A percentile compares a stretch with the other conserved stretches of the same genome.
Evolutionary conservation across 2,888 invertebrate genomes (phyloP).

Genomic region (Nasonovia ribisnigri): DNA sequence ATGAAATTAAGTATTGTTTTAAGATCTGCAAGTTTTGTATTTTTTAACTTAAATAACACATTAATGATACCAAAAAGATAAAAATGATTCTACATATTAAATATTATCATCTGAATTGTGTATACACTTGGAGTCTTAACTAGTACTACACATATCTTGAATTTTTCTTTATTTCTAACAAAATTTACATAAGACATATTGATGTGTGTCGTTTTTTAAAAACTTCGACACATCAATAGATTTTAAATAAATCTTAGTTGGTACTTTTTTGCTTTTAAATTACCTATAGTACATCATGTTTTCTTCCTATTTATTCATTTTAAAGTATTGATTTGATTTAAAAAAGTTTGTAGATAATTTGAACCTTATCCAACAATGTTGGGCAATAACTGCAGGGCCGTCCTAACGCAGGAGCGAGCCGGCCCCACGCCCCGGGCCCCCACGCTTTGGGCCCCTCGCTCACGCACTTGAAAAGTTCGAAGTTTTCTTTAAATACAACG

Average conservation of each 20-base stretch:
- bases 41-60: neutral
- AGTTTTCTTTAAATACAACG: too few species aligned
- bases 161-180: too few species aligned
- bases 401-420: too few species aligned
- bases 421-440: too few species aligned
- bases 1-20: neutral
- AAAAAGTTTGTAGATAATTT: neutral
- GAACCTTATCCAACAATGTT: neutral
- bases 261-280: neutral
- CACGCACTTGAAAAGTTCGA: too few species aligned
- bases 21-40: neutral
- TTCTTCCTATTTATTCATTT: neutral
- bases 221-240: neutral
- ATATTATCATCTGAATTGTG: neutral
- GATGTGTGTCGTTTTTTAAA: too few species aligned
- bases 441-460: too few species aligned
- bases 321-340: neutral
- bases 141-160: too few species aligned
- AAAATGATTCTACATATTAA: neutral
- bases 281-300: neutral
- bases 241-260: neutral
- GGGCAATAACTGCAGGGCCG: neutral
- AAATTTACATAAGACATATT: too few species aligned
- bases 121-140: too few species aligned
- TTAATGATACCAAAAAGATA: neutral